These are phyloP conservation scores for Neogobius melanostomus DNA, from an alignment of 2,113 vertebrate genomes.

Conservation along the genomic window DNA sequence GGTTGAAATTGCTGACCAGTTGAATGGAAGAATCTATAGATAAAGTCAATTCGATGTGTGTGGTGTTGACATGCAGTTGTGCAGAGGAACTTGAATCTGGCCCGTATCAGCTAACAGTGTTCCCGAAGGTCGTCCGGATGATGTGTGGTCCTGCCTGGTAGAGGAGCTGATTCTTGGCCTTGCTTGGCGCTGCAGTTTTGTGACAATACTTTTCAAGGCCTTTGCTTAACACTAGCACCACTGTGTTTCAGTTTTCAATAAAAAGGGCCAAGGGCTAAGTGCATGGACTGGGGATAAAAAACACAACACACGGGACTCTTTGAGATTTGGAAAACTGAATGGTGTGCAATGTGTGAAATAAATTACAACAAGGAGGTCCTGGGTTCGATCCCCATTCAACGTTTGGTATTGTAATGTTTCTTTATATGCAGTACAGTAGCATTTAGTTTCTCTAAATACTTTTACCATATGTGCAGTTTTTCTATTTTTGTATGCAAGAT, in stretches of 20 bases:
- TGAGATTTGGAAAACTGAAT: background rate
- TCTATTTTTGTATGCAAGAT: too few species aligned
- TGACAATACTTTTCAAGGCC: conserved; percentile 68
- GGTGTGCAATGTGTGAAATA: background rate
- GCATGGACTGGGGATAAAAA: conserved; percentile 5
- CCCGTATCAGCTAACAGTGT: conserved; percentile 24
- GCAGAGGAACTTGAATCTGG: conserved; percentile 32
- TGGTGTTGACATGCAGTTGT: conserved; percentile 6
- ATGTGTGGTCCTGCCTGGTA: conserved; percentile 54
- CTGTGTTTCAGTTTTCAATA: conserved; percentile 46
- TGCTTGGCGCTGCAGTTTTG: conserved; percentile 76
- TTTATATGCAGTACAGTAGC: too few species aligned
- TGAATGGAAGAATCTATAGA: too few species aligned
- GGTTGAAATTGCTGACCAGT: too few species aligned
- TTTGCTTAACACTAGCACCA: conserved; percentile 59
- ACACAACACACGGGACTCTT: background rate
- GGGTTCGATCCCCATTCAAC: too few species aligned
- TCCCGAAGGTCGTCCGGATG: conserved; percentile 56
- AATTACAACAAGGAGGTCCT: too few species aligned
- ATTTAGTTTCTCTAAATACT: too few species aligned
- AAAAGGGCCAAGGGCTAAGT: conserved; percentile 13
- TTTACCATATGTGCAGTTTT: too few species aligned
- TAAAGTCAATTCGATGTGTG: background rate
- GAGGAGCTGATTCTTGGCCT: conserved; percentile 55
- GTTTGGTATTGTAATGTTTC: too few species aligned